Base-by-base conservation (phyloP, 2,888 invertebrate genomes). In the Diloba caeruleocephala region DNA sequence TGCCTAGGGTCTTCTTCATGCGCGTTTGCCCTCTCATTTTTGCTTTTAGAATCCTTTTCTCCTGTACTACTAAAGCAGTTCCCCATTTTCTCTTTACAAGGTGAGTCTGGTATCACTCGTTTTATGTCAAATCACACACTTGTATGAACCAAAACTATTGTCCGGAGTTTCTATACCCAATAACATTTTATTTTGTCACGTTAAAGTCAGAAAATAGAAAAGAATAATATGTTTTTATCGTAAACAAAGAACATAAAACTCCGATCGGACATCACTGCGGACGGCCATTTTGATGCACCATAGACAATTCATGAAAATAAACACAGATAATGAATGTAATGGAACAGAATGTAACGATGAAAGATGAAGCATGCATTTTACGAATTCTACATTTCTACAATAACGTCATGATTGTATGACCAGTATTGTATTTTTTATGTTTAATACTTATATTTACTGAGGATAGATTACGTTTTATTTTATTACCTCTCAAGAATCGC, bases 21-120 rank as follows among this genome's bases (percentile, higher is more conserved):
- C 74, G 93, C 92, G 77, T 94, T 94, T 50, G 93, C 90, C 76
- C 94, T 89, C 74, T 95, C 95, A 85, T 93, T 94, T 83, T 94
- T 94, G 80, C 90, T 94, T 85, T 93, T 94, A 78, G 95, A 93
- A 88, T 96, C 96, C 84, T 95, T 96, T 81, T 96, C 96, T 63
- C 94, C 95, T 82, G 96, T 95, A 84, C 95, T 95, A 91, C 96
- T 96, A 91, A 97, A 96, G 94, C 97, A 97, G 94, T 97, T 97
- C 87, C 97, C 97, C 97, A 97, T 97, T 94, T 94, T 95, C 91
- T 89, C 92, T 93, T 92, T 89, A 90, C 92, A 92, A 92, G 92
- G 92, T 90, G 90, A 92, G 88, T 82, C 88, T 89, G 85, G 82
- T 89, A 82, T 75, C 90, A 90, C 91, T 87, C 82, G 75, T 87